Base-by-base conservation (phyloP, 2,888 invertebrate species). In the Cetonia aurata region DNA sequence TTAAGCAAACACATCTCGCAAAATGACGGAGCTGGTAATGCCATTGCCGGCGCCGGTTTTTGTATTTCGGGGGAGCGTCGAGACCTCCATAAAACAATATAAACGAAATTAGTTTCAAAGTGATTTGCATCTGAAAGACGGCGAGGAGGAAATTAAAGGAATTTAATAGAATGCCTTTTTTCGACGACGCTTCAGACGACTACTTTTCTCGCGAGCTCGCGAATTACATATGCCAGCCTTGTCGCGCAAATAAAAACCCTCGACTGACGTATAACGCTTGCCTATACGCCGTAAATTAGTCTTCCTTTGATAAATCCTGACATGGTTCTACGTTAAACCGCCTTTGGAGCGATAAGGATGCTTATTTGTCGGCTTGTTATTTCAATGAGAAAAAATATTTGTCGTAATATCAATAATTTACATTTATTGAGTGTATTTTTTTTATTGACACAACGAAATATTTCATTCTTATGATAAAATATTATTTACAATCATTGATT, bases 71-170 rank as follows among this genome's bases (percentile, higher is more conserved):
- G 17, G 19, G 57, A 12, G 12, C 37, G 37, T 3, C 37, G 37
- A 19, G 52, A 37, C 10, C 6, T 9, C 41, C 50, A 65, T 65
- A 37, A 65, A 65, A 65, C 62, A 65, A 65, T 65, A 52, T 52
- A 50, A 65, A 65, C 62, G 62, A 65, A 65, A 65, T 65, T 65
- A 65, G 62, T 65, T 65, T 52, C 50, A 65, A 52, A 65, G 62
- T 50, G 50, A 65, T 65, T 65, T 65, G 37, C 62, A 65, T 65
- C 17, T 65, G 62, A 65, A 65, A 65, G 62, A 65, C 62, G 37
- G 9, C 17, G 37, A 50, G 33, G 50, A 65, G 62, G 50, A 65
- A 65, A 65, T 65, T 52, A 52, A 65, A 50, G 50, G 62, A 65
- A 65, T 65, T 65, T 65, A 48, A 50, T 37, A 37, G 48, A 37